Evolutionary conservation across 2,888 invertebrate species (phyloP).

Genomic region (Erpobdella octoculata): DNA sequence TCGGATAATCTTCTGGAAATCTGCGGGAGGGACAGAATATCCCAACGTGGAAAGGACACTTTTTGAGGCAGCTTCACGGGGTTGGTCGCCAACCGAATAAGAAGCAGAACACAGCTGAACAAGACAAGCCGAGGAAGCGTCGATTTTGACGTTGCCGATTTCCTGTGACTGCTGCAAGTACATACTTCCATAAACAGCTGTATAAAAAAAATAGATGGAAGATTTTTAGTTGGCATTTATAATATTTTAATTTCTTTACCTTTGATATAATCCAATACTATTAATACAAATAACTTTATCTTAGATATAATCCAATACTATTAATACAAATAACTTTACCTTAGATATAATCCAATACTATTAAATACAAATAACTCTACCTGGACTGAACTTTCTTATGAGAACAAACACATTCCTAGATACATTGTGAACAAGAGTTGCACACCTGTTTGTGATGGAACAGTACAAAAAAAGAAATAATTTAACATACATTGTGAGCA

Average conservation of each 20-base stretch:
- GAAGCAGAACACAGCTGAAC: background rate
- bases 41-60: background rate
- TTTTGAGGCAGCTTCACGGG: background rate
- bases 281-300: too few species aligned
- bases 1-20: conserved; percentile 14
- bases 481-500: too few species aligned
- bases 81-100: background rate
- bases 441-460: conserved; percentile 44
- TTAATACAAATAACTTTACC: too few species aligned
- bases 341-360: too few species aligned
- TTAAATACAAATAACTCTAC: conserved; percentile 51
- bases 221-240: too few species aligned
- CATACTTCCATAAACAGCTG: background rate
- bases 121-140: background rate
- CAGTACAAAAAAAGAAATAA: too few species aligned
- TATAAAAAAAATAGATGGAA: too few species aligned
- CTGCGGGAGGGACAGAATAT: background rate
- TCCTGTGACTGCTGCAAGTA: background rate
- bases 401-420: conserved; percentile 69
- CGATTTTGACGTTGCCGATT: background rate
- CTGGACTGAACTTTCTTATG: conserved; percentile 85
- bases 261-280: too few species aligned
- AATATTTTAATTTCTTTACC: too few species aligned
- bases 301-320: too few species aligned
- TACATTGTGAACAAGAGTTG: conserved; percentile 72